Conservation (phyloP, 2,888 invertebrate genomes). For the Augiades crinisus region DNA sequence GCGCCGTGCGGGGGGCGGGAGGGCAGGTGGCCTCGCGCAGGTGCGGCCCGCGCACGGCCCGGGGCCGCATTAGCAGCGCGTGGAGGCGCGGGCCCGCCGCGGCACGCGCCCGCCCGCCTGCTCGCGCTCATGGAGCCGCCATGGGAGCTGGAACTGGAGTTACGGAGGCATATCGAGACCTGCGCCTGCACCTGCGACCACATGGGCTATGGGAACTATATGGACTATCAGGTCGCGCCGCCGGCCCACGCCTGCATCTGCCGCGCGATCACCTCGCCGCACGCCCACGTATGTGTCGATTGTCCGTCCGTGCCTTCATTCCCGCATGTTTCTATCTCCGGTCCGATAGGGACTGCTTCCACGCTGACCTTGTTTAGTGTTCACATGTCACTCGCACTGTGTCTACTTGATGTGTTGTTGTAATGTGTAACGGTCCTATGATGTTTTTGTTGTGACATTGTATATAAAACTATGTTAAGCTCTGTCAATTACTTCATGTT, state of each 20-base stretch:
- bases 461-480: slow-evolving; percentile 16
- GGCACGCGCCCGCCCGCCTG: slow-evolving; percentile 64
- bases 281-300: slow-evolving; percentile 74
- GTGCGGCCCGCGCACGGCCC: slow-evolving; percentile 70
- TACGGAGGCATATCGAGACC: slow-evolving; percentile 93
- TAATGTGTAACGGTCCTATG: slow-evolving; percentile 29
- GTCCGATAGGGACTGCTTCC: slow-evolving; percentile 51
- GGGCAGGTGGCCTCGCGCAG: slow-evolving; percentile 70
- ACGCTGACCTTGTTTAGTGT: slow-evolving; percentile 53
- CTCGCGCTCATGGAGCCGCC: slow-evolving; percentile 76
- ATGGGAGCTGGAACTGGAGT: slow-evolving; percentile 89
- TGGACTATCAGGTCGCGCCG: slow-evolving; percentile 91
- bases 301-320: slow-evolving; percentile 40
- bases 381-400: slow-evolving; percentile 39
- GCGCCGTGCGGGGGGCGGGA: slow-evolving; percentile 62
- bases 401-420: slow-evolving; percentile 34
- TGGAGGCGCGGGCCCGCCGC: slow-evolving; percentile 64
- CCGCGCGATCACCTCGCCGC: slow-evolving; percentile 77
- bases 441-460: slow-evolving; percentile 16
- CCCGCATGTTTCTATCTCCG: slow-evolving; percentile 50
- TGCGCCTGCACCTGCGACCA: slow-evolving; percentile 96
- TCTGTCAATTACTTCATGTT: slow-evolving; percentile 23
- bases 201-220: slow-evolving; percentile 95
- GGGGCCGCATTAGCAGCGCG: slow-evolving; percentile 63
- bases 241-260: slow-evolving; percentile 74